Evolutionary conservation across 2,113 vertebrate species (phyloP).

Genomic region (Seriola aureovittata): DNA sequence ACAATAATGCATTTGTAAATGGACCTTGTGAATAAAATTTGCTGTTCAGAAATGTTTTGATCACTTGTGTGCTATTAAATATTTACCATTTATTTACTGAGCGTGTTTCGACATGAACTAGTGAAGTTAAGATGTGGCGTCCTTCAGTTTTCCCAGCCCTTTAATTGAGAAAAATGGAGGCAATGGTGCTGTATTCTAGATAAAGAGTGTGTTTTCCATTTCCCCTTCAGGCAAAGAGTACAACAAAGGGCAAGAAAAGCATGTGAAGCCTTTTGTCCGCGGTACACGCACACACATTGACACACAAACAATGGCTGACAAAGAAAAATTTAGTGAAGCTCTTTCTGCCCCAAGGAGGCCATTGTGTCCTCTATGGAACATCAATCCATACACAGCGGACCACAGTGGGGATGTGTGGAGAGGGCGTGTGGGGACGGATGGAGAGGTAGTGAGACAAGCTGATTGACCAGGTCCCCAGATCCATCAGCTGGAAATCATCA

Average conservation of each 20-base stretch:
- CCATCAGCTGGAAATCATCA: slow-evolving; percentile 53
- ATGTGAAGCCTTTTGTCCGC: not conserved
- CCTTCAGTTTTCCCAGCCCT: no score
- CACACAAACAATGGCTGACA: slow-evolving; percentile 19
- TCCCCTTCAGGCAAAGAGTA: not conserved
- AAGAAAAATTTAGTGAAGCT: slow-evolving; percentile 28
- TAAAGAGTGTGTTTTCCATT: not conserved
- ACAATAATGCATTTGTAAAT: not conserved
- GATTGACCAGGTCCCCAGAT: slow-evolving; percentile 40
- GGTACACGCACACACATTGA: not conserved
- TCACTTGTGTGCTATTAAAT: not conserved
- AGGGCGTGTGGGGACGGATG: not conserved
- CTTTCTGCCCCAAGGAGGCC: slow-evolving; percentile 22
- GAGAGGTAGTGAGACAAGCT: slow-evolving; percentile 1
- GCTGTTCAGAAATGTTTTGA: not conserved
- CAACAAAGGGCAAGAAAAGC: not conserved
- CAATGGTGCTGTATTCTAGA: not conserved
- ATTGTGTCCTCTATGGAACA: slow-evolving; percentile 29
- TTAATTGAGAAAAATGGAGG: not conserved
- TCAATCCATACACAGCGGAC: slow-evolving; percentile 31
- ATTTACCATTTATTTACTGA: no score
- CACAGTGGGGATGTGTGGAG: not conserved
- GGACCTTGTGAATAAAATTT: not conserved
- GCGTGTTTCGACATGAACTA: no score
- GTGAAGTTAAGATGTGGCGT: no score